Base-by-base conservation (phyloP, 2,888 invertebrate genomes). In the Nymphalis urticae region DNA sequence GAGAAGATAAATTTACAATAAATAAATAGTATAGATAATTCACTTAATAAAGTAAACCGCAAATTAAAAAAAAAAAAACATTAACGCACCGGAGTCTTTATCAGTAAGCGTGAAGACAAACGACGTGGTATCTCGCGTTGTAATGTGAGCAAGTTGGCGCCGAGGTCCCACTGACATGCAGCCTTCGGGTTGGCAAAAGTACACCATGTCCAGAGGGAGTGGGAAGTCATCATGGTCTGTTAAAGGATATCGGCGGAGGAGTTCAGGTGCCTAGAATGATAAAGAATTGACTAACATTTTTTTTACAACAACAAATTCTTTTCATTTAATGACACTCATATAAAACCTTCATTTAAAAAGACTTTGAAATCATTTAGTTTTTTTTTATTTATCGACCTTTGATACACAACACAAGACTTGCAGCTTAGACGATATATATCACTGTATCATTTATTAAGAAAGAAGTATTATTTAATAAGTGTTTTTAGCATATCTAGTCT, bases 121-220 rank as follows among this genome's bases (percentile, higher is more conserved):
- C 19, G 99, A 98, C 42, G 97, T 97, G 64, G 98, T 97, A 87
- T 99, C 99, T 70, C 98, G 94, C 24, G 97, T 96, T 64, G 89
- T 85, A 69, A 88, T 75, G 71, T 88, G 86, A 2, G 77, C 75
- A n/a, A 90, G 85, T 51, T 90, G 87, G 73, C 97, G 95, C 78
- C 97, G 95, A 9, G 98, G 98, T 17, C 98, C 98, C 72, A 98
- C 97, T 72, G 96, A 97, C 73, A 96, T 96, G 87, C 99, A 99
- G 66, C 99, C 99, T 90, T 99, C 99, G 1, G 99, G 99, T 88
- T 99, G 99, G 84, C 99, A 99, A 93, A 99, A 99, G 90, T 98
- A 99, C 36, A 99, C 98, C 95, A 99, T 99, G 88, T 99, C 99
- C 82, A 98, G 94, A 0, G 99, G 99, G 80, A 99, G 93, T 0